phyloP scores from a whole-genome alignment of 2,888 invertebrate species.

The Trichopoda pennipes region DNA sequence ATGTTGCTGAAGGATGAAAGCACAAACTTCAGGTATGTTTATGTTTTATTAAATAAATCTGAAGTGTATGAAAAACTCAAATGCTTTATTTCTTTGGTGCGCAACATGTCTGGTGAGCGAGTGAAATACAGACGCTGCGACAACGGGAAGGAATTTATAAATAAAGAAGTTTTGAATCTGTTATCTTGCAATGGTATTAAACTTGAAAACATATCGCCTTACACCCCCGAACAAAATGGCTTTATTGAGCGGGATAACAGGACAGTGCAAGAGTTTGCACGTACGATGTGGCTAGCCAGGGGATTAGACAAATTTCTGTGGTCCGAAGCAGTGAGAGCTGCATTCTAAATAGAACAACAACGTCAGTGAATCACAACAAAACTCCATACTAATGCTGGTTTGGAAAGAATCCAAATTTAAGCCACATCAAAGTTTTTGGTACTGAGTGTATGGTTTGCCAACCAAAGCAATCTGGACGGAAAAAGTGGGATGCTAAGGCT shows the following conservation, averaged over 20 bases:
- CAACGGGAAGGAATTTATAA: conserved; percentile 44
- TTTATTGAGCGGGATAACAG: conserved; percentile 46
- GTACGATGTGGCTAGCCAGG: conserved; percentile 62
- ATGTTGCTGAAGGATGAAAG: conserved; percentile 67
- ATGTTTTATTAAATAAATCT: conserved; percentile 46
- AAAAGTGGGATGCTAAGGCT: conserved; percentile 50
- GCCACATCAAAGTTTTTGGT: conserved; percentile 61
- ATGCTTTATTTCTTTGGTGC: conserved; percentile 36
- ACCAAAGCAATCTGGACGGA: conserved; percentile 50
- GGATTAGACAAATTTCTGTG: conserved; percentile 72
- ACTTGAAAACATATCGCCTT: conserved; percentile 49
- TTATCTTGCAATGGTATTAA: conserved; percentile 31
- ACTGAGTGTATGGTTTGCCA: conserved; percentile 53
- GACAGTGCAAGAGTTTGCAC: conserved; percentile 51
- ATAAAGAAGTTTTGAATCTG: conserved; percentile 30
- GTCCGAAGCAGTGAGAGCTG: conserved; percentile 77
- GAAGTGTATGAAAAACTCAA: conserved; percentile 44
- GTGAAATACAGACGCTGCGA: conserved; percentile 34
- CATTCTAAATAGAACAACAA: conserved; percentile 73
- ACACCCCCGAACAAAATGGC: conserved; percentile 53
- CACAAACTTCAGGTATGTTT: conserved; percentile 56
- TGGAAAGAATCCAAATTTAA: conserved; percentile 64
- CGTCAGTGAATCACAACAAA: conserved; percentile 12
- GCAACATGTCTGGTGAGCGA: conserved; percentile 52
- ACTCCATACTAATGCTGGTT: conserved; percentile 58